Conservation (phyloP, 2,797 vertebrate genomes). For the Anguilla obscura region DNA sequence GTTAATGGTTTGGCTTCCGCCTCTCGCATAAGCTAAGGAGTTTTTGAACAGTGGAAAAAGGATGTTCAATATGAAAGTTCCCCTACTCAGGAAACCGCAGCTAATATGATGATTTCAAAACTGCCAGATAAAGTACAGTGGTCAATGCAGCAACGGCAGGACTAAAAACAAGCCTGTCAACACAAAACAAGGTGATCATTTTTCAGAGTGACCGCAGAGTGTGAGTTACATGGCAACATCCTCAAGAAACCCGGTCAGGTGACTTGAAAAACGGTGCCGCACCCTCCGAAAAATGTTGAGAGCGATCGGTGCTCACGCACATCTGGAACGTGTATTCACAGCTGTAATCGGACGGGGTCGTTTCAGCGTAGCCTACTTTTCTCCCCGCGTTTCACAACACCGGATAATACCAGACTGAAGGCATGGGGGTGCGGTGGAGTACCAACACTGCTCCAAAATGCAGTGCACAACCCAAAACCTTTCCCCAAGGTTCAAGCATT, state of each 20-base stretch:
- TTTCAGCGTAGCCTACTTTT: background rate
- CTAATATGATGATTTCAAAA: conserved; percentile 34
- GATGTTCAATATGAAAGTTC: conserved; percentile 33
- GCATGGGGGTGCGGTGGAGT: too few species aligned
- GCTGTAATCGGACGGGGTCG: background rate
- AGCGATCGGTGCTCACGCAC: background rate
- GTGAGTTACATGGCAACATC: background rate
- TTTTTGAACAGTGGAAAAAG: conserved; percentile 28
- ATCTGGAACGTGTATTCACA: background rate
- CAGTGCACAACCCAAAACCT: background rate
- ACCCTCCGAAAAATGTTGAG: background rate
- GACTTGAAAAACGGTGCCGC: background rate
- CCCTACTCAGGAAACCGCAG: conserved; percentile 23
- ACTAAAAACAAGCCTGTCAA: conserved; percentile 9
- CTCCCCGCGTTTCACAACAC: background rate
- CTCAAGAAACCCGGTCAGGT: background rate
- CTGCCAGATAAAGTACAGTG: conserved; percentile 34
- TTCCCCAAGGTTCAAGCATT: background rate
- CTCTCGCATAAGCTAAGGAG: background rate
- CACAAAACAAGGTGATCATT: background rate
- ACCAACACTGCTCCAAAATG: background rate
- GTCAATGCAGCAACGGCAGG: conserved; percentile 13
- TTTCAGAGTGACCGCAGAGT: background rate
- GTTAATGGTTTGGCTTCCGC: conserved; percentile 22
- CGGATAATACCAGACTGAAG: background rate